Evolutionary conservation across 1,140 invertebrate species (phyloP), one percentile per base, ranked within the genome.

Genomic region (Apis florea): DNA sequence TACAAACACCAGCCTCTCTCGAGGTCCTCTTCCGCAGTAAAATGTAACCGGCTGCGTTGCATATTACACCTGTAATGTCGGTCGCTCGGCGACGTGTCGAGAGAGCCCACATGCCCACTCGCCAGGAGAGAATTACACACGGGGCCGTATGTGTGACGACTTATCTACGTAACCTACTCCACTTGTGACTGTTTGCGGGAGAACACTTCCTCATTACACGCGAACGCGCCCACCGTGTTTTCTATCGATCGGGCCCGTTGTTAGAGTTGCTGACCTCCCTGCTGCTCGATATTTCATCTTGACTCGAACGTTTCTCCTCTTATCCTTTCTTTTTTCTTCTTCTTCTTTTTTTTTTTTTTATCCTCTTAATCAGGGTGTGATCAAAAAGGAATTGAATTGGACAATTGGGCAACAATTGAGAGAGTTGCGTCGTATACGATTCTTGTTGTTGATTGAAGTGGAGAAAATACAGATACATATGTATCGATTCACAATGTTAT

Each of bases 151-250:
- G 85, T 84, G 72, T 83, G 85, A 85, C 86, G 87, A 91, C 87
- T 92, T 87, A 92, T 92, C 91, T 92, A 88, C 87, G 86, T 92
- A 92, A 92, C 91, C 91, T 92, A 92, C 91, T 92, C 90, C 85
- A 91, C 90, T 91, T 87, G 89, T 90, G 92, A 90, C 89, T 90
- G 89, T 91, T 90, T 89, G 87, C 87, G 82, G 59, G 82, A 66
- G 83, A 88, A 88, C 88, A 90, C 89, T 92, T 92, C 90, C 90
- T 92, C 90, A 83, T 90, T 90, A 88, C 88, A 82, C 83, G 69
- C 79, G 83, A 85, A 85, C 84, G 80, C 85, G 87, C 66, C 85
- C 84, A 85, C 69, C 73, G 78, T 79, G 31, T 74, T 69, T 83
- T 79, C 83, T 85, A 89, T 90, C 77, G 86, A 90, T 90, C 78